Base-by-base conservation (phyloP, 2,797 vertebrate species). In the Ambastaia sidthimunki region DNA sequence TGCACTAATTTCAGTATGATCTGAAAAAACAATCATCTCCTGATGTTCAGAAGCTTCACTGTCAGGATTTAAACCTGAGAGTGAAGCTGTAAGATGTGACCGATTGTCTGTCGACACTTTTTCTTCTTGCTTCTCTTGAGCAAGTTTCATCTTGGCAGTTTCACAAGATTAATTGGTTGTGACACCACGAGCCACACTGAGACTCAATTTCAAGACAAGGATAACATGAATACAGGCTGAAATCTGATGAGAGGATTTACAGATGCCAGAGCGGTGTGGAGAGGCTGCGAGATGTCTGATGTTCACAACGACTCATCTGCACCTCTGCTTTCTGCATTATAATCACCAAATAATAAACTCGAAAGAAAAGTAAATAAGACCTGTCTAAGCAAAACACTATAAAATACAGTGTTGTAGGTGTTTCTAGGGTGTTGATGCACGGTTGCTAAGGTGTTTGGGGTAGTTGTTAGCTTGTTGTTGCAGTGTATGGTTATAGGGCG, bases 161-260 rank as follows among this genome's bases (percentile, higher is more conserved):
- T 23, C 44, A 70, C 44, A 57, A 78, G 76, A 78, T 78, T 78
- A 62, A 78, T 78, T 78, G 67, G 67, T 62, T 52, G 55, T 71
- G 76, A 71, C 66, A 78, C 70, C 67, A 71, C 76, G 23, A 78
- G 67, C 67, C 67, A 71, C 76, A 78, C 76, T 70, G 67, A 70
- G 76, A 77, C 65, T 77, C 75, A 31, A 69, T 77, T 77, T 69
- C 37, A 69, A 77, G 37, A 77, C 65, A 5, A 31, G 54, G 37
- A 9, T 47, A 71, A 52, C 76, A 78, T 78, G 76, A 71, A 70
- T 69, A 69, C 65, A 70, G 44, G 55, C 67, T 31, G n/a, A 74
- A 44, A 48, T 62, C 19, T 74, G 31, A 74, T 78, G 21, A 34
- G 28, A 78, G 16, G 37, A 72, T 77, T 81, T 55, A 50, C 57